These are phyloP conservation scores for Gymnothorax javanicus DNA, from an alignment of 2,797 vertebrate genomes.

Conservation along the genomic window DNA sequence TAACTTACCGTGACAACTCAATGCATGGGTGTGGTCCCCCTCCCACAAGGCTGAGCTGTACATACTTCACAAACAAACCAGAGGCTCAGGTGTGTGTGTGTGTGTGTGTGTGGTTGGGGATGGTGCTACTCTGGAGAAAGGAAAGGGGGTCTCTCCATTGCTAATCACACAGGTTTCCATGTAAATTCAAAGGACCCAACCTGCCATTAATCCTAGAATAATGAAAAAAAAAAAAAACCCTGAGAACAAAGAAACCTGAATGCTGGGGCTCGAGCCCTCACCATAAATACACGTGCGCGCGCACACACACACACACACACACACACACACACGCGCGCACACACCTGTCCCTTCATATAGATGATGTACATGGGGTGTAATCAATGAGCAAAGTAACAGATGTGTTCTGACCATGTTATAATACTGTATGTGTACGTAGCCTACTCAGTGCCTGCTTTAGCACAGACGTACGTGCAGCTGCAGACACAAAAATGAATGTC, in stretches of 20 bases:
- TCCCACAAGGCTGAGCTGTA: neutral
- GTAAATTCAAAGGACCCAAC: constrained; percentile 61
- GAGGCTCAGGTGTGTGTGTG: neutral
- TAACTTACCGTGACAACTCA: neutral
- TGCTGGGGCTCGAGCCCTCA: constrained; percentile 37
- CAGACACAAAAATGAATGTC: too few species aligned
- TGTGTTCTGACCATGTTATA: neutral
- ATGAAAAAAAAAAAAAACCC: constrained; percentile 59
- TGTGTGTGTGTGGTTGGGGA: constrained; percentile 35
- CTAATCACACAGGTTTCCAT: constrained; percentile 55
- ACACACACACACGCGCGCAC: neutral
- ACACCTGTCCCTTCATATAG: constrained; percentile 37
- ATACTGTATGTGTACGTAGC: constrained; percentile 1
- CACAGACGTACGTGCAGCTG: too few species aligned
- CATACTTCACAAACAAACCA: neutral
- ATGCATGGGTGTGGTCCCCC: neutral
- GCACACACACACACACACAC: constrained; percentile 41
- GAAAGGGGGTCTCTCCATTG: constrained; percentile 42
- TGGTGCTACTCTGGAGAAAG: constrained; percentile 39
- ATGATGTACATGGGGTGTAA: constrained; percentile 54
- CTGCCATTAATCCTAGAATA: constrained; percentile 64
- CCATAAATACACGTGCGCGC: constrained; percentile 40
- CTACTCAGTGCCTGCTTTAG: too few species aligned
- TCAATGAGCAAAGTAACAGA: constrained; percentile 26
- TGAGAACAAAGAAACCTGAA: constrained; percentile 46